These are phyloP conservation scores for Plestiodon gilberti DNA, from an alignment of 2,113 vertebrate species.

Conservation along the genomic window DNA sequence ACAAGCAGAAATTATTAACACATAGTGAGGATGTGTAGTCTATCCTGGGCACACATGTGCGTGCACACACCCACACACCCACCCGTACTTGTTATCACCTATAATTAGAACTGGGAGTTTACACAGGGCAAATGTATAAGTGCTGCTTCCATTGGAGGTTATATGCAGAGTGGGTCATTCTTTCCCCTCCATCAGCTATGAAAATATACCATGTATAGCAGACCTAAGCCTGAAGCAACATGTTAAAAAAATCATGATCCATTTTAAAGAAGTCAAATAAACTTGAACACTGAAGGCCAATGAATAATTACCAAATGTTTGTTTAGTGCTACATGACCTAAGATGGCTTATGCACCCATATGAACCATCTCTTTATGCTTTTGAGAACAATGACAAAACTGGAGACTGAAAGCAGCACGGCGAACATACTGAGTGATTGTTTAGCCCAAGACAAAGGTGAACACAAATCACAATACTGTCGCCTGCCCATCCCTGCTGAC, in stretches of 20 bases:
- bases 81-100: not conserved
- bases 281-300: not conserved
- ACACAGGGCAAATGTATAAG: not conserved
- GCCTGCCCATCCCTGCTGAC: not conserved
- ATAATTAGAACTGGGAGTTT: not conserved
- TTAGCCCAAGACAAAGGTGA: not conserved
- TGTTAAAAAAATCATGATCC: not conserved
- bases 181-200: not conserved
- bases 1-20: not conserved
- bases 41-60: not conserved
- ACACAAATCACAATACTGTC: not conserved
- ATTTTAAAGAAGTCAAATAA: slow-evolving; percentile 2
- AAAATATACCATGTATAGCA: not conserved
- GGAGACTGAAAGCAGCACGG: not conserved
- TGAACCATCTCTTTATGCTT: not conserved
- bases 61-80: no score
- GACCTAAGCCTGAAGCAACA: not conserved
- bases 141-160: not conserved
- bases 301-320: slow-evolving; percentile 5
- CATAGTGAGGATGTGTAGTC: not conserved
- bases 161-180: not conserved
- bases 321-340: slow-evolving; percentile 1
- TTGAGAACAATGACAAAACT: not conserved
- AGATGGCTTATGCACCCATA: not conserved
- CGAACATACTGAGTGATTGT: not conserved